Evolutionary conservation across 2,797 vertebrate genomes (phyloP), one percentile per base, ranked within the genome.

Genomic region (Sebastes diaconus): DNA sequence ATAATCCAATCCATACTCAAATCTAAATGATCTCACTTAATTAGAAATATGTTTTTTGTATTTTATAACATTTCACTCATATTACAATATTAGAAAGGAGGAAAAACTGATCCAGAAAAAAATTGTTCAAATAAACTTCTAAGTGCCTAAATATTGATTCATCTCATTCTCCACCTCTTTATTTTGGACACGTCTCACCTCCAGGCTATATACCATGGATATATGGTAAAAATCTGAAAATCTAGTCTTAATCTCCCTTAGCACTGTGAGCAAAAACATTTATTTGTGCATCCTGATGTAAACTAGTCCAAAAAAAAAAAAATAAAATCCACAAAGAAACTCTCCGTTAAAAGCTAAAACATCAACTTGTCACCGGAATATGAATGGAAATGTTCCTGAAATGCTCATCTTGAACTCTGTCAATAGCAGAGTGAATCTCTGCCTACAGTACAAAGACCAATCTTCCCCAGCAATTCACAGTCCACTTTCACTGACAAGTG

Each of bases 401-500:
- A 71, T 14, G 25, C 27, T 68, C 64, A 39, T 59, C 72, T 64
- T 73, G 59, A 77, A 39, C 64, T 66, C 25, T 29, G 20, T 76
- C 29, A 70, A 39, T 36, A 68, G 65, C 24, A 52, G 61, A 64
- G 24, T 5, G 68, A 76, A 30, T 72, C 25, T 67, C 54, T 46
- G 27, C 60, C 39, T 8, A 1, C 34, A 67, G 39, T 59, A 71
- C 61, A 57, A 75, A 72, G 75, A 81, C 63, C 59, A 46, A 64
- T 70, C 66, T 75, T 77, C 36, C 27, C 39, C 27, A 67, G 80
- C 73, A 54, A 63, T 77, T 87, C 25, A 39, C 70, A 57, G 10
- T 66, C 68, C 55, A 59, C 81, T 85, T 80, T 32, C 60, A 54
- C 76, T 73, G 80, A 83, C 75, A 69, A 83, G 79, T 65, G 65